phyloP scores from a whole-genome alignment of 2,797 vertebrate species.

The Periparus ater region DNA sequence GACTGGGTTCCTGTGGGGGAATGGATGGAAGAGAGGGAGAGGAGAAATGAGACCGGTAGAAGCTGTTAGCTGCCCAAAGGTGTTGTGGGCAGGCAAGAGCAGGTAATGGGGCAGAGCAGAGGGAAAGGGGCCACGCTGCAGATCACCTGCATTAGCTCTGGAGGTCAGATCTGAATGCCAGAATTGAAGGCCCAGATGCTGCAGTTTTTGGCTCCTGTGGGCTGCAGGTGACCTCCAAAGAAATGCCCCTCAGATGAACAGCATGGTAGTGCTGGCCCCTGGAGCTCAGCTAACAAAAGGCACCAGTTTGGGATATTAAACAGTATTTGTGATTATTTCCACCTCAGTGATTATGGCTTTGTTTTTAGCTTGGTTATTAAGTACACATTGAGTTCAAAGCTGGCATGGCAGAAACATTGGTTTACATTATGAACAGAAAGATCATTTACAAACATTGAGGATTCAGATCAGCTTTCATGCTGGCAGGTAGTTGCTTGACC shows the following conservation, averaged over 20 bases:
- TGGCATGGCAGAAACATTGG: not conserved
- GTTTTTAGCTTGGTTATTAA: not conserved
- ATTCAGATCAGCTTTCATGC: not conserved
- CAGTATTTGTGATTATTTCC: not conserved
- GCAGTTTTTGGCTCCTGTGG: not conserved
- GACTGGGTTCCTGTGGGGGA: fast-evolving
- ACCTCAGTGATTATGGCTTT: not conserved
- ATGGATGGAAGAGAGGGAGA: not conserved
- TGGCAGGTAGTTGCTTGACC: not conserved
- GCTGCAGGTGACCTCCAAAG: not conserved
- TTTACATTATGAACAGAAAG: not conserved
- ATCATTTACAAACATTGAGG: not conserved
- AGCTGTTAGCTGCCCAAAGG: not conserved
- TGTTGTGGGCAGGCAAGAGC: not conserved
- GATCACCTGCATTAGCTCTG: fast-evolving
- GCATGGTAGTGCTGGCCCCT: not conserved
- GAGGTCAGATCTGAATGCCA: not conserved
- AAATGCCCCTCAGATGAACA: not conserved
- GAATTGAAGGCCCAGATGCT: not conserved
- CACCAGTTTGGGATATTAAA: not conserved
- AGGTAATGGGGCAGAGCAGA: not conserved
- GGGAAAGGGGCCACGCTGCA: fast-evolving
- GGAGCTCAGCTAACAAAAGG: not conserved
- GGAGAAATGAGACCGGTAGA: not conserved
- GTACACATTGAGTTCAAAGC: not conserved